Conservation (phyloP, 2,888 invertebrate genomes). For the Drosophila kambysellisi region DNA sequence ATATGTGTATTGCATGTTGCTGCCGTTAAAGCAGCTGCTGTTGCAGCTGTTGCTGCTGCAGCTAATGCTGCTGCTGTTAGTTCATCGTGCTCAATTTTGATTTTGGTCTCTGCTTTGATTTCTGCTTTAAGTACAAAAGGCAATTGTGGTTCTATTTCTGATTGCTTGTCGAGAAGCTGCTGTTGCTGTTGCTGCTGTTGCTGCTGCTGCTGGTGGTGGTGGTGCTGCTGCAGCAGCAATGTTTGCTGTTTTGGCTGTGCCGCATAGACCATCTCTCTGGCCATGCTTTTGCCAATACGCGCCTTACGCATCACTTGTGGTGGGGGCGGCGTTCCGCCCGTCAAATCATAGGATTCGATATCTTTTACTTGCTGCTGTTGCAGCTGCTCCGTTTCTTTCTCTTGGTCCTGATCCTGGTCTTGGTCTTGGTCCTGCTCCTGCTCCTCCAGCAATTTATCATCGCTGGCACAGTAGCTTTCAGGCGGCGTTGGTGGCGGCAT, state of each 20-base stretch:
- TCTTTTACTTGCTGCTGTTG: slow-evolving; percentile 43
- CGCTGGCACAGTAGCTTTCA: slow-evolving; percentile 81
- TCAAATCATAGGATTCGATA: slow-evolving; percentile 81
- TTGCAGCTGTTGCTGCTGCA: slow-evolving; percentile 21
- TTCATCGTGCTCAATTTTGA: slow-evolving; percentile 83
- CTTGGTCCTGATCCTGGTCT: slow-evolving; percentile 58
- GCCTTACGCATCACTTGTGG: slow-evolving; percentile 85
- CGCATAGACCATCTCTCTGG: slow-evolving; percentile 86
- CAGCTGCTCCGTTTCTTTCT: slow-evolving; percentile 56
- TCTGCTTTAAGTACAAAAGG: slow-evolving; percentile 82
- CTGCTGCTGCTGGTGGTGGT: slow-evolving; percentile 21
- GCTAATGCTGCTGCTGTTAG: slow-evolving; percentile 29
- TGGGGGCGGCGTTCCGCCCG: slow-evolving; percentile 88
- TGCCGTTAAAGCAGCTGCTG: slow-evolving; percentile 20
- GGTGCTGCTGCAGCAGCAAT: slow-evolving; percentile 35
- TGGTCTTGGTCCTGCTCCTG: slow-evolving; percentile 74
- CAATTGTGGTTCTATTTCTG: slow-evolving; percentile 63
- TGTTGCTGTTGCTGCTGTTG: slow-evolving; percentile 30
- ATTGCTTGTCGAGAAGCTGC: slow-evolving; percentile 22
- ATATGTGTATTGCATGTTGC: slow-evolving; percentile 64
- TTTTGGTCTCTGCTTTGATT: slow-evolving; percentile 84
- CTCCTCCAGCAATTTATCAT: slow-evolving; percentile 78
- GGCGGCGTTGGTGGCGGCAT: slow-evolving; percentile 84
- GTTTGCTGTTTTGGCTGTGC: slow-evolving; percentile 63
- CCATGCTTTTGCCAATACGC: slow-evolving; percentile 89